Conservation (phyloP, 2,113 vertebrate species). For the Microtus montanus region DNA sequence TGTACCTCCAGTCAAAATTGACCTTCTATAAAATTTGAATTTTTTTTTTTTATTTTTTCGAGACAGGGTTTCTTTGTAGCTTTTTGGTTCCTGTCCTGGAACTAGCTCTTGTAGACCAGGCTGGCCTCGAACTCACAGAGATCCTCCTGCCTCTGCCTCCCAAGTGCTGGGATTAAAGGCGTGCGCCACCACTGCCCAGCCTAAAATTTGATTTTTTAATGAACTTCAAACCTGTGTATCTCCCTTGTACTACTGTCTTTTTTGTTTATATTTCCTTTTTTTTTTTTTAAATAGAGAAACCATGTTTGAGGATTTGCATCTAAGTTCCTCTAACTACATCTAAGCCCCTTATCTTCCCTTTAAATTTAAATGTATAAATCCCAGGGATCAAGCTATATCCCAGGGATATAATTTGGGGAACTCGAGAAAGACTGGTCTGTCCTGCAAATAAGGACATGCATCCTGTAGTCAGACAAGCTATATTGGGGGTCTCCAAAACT, state of each 20-base stretch:
- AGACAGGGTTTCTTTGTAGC: too few relatives aligned
- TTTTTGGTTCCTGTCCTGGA: too few relatives aligned
- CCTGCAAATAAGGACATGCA: not conserved
- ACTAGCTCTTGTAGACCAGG: too few relatives aligned
- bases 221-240: too few relatives aligned
- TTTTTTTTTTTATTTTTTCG: not conserved
- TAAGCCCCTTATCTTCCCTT: not conserved
- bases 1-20: not conserved
- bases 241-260: not conserved
- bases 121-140: too few relatives aligned
- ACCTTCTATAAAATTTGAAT: not conserved
- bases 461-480: not conserved
- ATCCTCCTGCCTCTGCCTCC: too few relatives aligned
- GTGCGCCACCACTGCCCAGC: too few relatives aligned
- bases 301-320: not conserved
- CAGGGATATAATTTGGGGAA: not conserved
- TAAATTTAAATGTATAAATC: constrained; percentile 3
- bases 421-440: not conserved
- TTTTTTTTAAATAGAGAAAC: not conserved
- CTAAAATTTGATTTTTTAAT: too few relatives aligned
- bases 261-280: not conserved
- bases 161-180: too few relatives aligned
- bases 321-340: not conserved
- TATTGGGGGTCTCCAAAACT: not conserved
- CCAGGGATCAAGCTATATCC: not conserved